These are phyloP conservation scores for Siderastrea radians DNA, from an alignment of 92 coral and sea anemone species.

Conservation along the genomic window DNA sequence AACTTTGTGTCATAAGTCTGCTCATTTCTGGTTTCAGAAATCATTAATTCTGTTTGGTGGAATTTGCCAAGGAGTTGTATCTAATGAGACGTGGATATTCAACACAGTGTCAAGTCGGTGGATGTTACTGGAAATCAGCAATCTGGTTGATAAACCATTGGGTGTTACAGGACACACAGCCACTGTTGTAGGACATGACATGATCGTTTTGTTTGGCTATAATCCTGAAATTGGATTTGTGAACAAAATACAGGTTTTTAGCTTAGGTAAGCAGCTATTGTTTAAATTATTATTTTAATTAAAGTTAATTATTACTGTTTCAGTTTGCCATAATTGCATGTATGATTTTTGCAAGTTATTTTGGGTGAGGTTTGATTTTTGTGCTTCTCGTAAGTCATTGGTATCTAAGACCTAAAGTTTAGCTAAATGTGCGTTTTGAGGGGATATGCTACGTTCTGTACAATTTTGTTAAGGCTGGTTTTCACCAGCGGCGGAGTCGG, in stretches of 20 bases:
- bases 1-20: not conserved
- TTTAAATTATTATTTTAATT: no score
- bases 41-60: constrained; percentile 87
- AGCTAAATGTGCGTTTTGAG: no score
- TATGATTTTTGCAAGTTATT: no score
- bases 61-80: constrained; percentile 23
- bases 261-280: constrained; percentile 64
- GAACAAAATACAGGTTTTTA: constrained; percentile 72
- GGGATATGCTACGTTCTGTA: no score
- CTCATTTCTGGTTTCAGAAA: constrained; percentile 48
- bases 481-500: no score
- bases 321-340: no score
- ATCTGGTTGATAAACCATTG: constrained; percentile 31
- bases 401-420: no score
- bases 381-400: no score
- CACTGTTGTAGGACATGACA: constrained; percentile 74
- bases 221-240: constrained; percentile 60
- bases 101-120: constrained; percentile 56
- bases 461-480: no score
- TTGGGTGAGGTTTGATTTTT: no score
- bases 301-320: no score
- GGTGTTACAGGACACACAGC: constrained; percentile 94
- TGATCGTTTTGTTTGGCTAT: constrained; percentile 93
- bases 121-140: constrained; percentile 22
- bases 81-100: constrained; percentile 63